Evolutionary conservation across 2,888 invertebrate species (phyloP).

Genomic region (Bellardia bayeri): DNA sequence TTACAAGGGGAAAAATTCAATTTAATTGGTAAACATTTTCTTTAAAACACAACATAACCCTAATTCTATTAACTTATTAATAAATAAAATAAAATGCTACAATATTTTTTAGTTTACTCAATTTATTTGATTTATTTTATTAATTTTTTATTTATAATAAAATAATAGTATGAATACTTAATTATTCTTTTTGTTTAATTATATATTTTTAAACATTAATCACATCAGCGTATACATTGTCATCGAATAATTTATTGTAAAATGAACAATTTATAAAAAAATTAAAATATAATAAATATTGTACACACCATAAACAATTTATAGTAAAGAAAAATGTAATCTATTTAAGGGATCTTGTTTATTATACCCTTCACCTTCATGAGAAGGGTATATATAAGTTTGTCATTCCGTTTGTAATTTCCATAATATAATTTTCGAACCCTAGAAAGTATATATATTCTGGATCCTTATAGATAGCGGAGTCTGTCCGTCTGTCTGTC

Average conservation of each 20-base stretch:
- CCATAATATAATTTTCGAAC: too few species aligned
- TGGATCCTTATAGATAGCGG: too few species aligned
- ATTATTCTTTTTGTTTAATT: slow-evolving; percentile 35
- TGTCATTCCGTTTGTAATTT: too few species aligned
- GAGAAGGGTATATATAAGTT: too few species aligned
- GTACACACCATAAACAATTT: background rate
- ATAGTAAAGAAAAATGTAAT: background rate
- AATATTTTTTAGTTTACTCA: slow-evolving; percentile 46
- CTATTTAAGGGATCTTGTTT: background rate
- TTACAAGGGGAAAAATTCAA: too few species aligned
- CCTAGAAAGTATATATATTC: too few species aligned
- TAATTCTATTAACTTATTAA: background rate
- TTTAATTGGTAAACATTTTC: too few species aligned
- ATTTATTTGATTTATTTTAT: slow-evolving; percentile 49
- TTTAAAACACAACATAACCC: too few species aligned
- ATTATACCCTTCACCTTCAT: too few species aligned
- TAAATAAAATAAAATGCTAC: slow-evolving; percentile 46
- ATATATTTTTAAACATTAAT: slow-evolving; percentile 16
- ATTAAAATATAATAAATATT: background rate
- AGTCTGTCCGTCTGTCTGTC: too few species aligned
- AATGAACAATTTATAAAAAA: slow-evolving; percentile 39
- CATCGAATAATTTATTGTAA: slow-evolving; percentile 52
- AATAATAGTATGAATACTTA: slow-evolving; percentile 14
- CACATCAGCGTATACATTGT: slow-evolving; percentile 46
- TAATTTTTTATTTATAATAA: slow-evolving; percentile 1